Evolutionary conservation across 1,140 invertebrate genomes (phyloP).

Genomic region (Drosophila triauraria): DNA sequence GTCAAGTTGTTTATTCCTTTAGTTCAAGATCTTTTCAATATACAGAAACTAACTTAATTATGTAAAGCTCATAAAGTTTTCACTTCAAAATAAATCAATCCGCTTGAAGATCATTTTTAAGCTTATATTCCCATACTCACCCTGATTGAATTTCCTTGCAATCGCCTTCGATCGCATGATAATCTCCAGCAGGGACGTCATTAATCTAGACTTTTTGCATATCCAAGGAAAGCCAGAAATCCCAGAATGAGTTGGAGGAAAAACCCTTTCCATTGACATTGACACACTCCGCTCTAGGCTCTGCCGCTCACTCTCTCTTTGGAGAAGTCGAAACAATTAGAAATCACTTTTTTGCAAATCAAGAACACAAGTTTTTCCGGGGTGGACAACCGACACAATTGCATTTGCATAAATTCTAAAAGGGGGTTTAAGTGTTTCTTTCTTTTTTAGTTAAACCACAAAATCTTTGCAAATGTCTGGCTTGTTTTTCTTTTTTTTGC

Average conservation of each 20-base stretch:
- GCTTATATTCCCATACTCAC: slow-evolving; percentile 39
- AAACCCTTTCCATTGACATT: slow-evolving; percentile 68
- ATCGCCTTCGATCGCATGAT: slow-evolving; percentile 84
- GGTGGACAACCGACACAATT: slow-evolving; percentile 64
- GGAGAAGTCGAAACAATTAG: slow-evolving; percentile 65
- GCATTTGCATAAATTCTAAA: slow-evolving; percentile 65
- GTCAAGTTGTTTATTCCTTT: no score
- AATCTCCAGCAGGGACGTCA: slow-evolving; percentile 79
- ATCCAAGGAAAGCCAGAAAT: slow-evolving; percentile 31
- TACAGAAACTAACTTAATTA: neutral
- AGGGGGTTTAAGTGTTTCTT: slow-evolving; percentile 3
- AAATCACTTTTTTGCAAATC: slow-evolving; percentile 72
- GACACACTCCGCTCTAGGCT: slow-evolving; percentile 42
- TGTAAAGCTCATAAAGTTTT: neutral
- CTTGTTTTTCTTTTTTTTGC: slow-evolving; percentile 23
- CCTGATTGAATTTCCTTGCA: slow-evolving; percentile 77
- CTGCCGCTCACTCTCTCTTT: neutral
- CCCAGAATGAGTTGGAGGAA: neutral
- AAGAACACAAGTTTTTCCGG: slow-evolving; percentile 54
- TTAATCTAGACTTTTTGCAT: slow-evolving; percentile 52
- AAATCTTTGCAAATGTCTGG: slow-evolving; percentile 44
- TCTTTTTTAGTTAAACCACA: slow-evolving; percentile 1
- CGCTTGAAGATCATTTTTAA: no score
- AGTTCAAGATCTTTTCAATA: neutral
- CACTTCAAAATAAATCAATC: neutral